Percentiles rank a stretch among this genome's conserved stretches.
phyloP scores from a whole-genome alignment of 2,113 vertebrate species.

The Crotalus helleri region DNA sequence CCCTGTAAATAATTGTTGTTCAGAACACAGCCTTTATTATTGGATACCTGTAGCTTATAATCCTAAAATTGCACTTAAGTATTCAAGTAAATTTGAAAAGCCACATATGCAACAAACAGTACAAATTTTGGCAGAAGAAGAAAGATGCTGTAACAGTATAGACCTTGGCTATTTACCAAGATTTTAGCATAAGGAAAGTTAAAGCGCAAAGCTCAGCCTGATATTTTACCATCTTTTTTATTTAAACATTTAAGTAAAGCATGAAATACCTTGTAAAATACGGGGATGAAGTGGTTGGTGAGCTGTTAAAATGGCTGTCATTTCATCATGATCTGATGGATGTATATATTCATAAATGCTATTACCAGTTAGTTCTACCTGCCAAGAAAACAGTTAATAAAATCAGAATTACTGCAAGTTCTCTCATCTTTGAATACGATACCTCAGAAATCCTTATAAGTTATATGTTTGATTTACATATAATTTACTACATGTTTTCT shows the following conservation, averaged over 20 bases:
- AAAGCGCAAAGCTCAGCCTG: background rate
- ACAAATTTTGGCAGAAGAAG: background rate
- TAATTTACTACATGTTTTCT: background rate
- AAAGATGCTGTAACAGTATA: background rate
- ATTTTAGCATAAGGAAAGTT: accelerated
- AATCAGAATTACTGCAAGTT: background rate
- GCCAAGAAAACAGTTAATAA: slow-evolving; percentile 28
- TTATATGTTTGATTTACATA: background rate
- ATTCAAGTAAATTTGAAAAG: background rate
- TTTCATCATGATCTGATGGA: slow-evolving; percentile 92
- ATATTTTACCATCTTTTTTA: background rate
- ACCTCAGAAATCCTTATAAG: background rate
- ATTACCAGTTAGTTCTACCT: slow-evolving; percentile 97
- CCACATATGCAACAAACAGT: background rate
- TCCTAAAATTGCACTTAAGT: background rate
- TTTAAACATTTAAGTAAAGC: background rate
- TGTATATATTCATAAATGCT: slow-evolving; percentile 97
- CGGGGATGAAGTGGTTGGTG: slow-evolving; percentile 84
- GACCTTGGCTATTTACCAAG: background rate
- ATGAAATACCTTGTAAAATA: slow-evolving; percentile 80
- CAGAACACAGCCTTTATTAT: slow-evolving; percentile 13
- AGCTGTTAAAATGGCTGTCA: slow-evolving; percentile 86
- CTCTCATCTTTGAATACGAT: background rate
- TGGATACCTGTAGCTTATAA: background rate
- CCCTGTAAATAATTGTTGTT: background rate